Evolutionary conservation across 2,113 vertebrate genomes (phyloP).

Genomic region (Australoheros scitulus): DNA sequence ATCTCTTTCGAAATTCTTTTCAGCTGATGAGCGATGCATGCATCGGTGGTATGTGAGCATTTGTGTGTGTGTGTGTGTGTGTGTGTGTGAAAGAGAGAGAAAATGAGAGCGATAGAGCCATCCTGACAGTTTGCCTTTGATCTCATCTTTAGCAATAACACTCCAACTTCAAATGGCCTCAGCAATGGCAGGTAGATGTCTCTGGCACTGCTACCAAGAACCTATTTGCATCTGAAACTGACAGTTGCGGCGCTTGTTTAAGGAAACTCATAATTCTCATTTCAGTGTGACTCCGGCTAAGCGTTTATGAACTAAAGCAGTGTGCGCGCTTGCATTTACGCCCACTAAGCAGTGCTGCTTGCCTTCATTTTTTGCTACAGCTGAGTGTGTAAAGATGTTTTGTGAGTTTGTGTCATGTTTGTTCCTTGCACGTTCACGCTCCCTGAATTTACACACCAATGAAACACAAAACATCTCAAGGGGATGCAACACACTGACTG

Average conservation of each 20-base stretch:
- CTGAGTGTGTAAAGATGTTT: constrained; percentile 9
- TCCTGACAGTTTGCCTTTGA: constrained; percentile 56
- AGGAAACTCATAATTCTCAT: constrained; percentile 12
- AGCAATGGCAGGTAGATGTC: constrained; percentile 55
- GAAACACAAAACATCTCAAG: background rate
- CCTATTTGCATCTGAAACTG: constrained; percentile 56
- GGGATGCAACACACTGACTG: constrained; percentile 8
- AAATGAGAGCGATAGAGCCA: constrained; percentile 39
- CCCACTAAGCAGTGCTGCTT: background rate
- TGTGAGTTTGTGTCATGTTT: constrained; percentile 8
- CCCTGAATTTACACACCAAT: constrained; percentile 27
- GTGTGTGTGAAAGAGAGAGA: background rate
- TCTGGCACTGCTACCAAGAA: constrained; percentile 24
- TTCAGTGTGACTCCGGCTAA: constrained; percentile 7
- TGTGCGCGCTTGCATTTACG: background rate
- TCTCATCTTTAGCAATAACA: constrained; percentile 60
- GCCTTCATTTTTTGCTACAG: background rate
- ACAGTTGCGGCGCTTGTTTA: constrained; percentile 34
- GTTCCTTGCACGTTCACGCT: constrained; percentile 11
- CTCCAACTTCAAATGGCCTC: constrained; percentile 63
- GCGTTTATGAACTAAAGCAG: constrained; percentile 19
- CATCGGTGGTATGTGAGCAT: background rate
- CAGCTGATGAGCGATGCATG: background rate
- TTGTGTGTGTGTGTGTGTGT: background rate
- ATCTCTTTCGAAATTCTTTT: background rate